Conservation (phyloP, 1,140 invertebrate species). For the Pseudomyrmex flavicornis region DNA sequence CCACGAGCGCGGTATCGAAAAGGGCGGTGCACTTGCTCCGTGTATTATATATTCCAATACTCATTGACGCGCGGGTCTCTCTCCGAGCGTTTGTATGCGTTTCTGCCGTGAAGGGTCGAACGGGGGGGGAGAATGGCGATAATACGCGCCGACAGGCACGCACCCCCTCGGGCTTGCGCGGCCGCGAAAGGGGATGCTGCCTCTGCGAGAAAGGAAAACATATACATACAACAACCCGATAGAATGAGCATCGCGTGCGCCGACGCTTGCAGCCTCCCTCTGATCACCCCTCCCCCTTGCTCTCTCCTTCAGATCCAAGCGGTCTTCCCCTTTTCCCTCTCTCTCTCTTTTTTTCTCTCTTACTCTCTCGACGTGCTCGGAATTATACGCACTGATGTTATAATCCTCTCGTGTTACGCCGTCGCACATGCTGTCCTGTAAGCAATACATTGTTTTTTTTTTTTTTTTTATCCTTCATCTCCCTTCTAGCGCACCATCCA, state of each 20-base stretch:
- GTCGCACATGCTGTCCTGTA: conserved; percentile 81
- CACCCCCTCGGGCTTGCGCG: conserved; percentile 75
- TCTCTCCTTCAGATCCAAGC: not conserved
- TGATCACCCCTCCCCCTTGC: not conserved
- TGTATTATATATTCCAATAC: conserved; percentile 73
- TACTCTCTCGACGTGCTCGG: conserved; percentile 57
- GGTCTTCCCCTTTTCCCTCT: conserved; percentile 3
- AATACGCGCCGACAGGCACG: conserved; percentile 83
- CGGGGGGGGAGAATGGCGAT: conserved; percentile 77
- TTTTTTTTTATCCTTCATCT: conserved; percentile 54
- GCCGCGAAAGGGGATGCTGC: conserved; percentile 62
- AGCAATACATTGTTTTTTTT: conserved; percentile 79
- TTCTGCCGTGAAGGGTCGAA: conserved; percentile 31
- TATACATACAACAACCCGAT: conserved; percentile 76
- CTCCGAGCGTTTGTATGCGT: conserved; percentile 52
- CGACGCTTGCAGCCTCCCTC: conserved; percentile 36
- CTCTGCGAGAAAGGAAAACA: conserved; percentile 72
- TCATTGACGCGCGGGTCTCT: conserved; percentile 45
- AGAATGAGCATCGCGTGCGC: conserved; percentile 78
- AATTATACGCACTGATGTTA: conserved; percentile 84
- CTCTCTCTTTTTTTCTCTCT: not conserved
- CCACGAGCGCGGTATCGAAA: conserved; percentile 38
- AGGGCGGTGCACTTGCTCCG: conserved; percentile 25
- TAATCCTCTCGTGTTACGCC: conserved; percentile 85
- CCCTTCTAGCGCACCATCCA: conserved; percentile 55